Conservation (phyloP, 2,113 vertebrate genomes). For the Plecturocebus donacophilus region DNA sequence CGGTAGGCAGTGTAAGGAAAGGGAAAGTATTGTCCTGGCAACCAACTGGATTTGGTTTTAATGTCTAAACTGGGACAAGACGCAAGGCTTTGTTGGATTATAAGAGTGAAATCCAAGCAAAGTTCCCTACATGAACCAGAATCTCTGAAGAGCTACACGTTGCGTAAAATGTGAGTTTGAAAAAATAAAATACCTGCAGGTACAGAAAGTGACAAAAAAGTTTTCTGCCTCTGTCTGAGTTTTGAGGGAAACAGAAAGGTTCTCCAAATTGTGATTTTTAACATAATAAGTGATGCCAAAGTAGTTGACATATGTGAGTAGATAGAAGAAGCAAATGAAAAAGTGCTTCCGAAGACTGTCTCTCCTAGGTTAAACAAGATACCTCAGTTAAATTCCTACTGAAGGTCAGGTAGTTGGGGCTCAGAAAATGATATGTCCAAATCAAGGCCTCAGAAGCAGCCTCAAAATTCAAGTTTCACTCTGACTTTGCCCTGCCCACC, state of each 20-base stretch:
- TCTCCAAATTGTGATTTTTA: not conserved
- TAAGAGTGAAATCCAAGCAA: not conserved
- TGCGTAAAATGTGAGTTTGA: not conserved
- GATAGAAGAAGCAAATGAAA: not conserved
- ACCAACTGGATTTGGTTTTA: not conserved
- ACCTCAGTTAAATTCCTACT: not conserved
- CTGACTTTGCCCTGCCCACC: not conserved
- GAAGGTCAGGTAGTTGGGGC: not conserved
- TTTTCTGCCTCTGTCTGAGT: not conserved
- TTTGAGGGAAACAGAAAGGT: not conserved
- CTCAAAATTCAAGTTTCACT: not conserved
- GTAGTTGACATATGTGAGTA: not conserved
- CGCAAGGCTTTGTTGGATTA: not conserved
- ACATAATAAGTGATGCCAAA: not conserved
- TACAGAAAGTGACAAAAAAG: not conserved
- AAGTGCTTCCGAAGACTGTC: not conserved
- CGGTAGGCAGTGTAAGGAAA: not conserved
- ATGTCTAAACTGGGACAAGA: not conserved
- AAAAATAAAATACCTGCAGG: not conserved
- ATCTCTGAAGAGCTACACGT: not conserved
- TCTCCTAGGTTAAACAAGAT: not conserved
- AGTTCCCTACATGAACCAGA: not conserved
- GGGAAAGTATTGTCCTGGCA: not conserved
- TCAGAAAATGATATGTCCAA: not conserved
- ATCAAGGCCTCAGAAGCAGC: not conserved